A percentile compares a stretch with the other conserved stretches of the same genome.
phyloP scores from a whole-genome alignment of 2,113 vertebrate species.

The Illadopsis cleaveri region DNA sequence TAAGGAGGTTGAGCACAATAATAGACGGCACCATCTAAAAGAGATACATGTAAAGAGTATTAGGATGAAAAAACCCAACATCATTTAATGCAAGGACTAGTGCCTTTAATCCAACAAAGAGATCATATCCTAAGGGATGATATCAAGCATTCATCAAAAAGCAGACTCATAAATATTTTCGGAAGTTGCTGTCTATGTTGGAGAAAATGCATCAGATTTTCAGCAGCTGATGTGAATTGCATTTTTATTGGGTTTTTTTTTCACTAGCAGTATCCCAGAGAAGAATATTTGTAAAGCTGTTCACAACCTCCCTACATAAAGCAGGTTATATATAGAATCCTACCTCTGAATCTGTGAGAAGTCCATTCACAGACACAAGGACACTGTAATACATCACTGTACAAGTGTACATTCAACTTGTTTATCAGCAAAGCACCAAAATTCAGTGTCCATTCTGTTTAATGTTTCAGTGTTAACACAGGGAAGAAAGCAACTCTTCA shows the following conservation, averaged over 20 bases:
- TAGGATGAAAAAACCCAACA: slow-evolving; percentile 7
- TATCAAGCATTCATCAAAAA: slow-evolving; percentile 61
- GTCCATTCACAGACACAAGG: slow-evolving; percentile 5
- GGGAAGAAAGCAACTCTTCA: neutral
- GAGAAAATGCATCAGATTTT: slow-evolving; percentile 33
- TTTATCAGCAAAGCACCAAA: neutral
- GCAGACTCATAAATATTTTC: slow-evolving; percentile 47
- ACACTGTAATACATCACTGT: neutral
- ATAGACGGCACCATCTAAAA: slow-evolving; percentile 12
- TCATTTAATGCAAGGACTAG: slow-evolving; percentile 29
- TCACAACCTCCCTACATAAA: neutral
- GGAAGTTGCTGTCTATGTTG: slow-evolving; percentile 31
- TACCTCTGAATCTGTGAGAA: slow-evolving; percentile 5
- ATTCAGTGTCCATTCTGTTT: neutral
- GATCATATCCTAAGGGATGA: slow-evolving; percentile 55
- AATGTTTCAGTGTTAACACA: neutral
- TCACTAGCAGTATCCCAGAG: neutral
- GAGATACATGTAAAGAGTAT: slow-evolving; percentile 38
- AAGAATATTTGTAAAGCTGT: neutral
- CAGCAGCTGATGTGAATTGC: slow-evolving; percentile 15
- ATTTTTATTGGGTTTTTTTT: neutral
- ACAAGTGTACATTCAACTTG: neutral
- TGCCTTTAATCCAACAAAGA: slow-evolving; percentile 61
- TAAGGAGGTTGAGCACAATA: neutral
- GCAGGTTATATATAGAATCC: neutral